phyloP scores from a whole-genome alignment of 2,797 vertebrate genomes.

The Eospalax fontanierii region DNA sequence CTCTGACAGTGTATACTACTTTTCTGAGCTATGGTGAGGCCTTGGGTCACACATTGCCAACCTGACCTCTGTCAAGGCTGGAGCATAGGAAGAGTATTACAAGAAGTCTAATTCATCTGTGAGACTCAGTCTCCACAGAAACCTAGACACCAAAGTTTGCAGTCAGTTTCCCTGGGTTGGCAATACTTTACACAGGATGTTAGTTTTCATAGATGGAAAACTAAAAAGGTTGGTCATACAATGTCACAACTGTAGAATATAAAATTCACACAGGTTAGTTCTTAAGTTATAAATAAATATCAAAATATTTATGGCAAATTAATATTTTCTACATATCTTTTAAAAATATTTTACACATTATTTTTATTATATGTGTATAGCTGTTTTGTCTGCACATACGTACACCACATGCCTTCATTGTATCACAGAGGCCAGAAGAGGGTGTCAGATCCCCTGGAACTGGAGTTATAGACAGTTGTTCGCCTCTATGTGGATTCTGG shows the following conservation, averaged over 20 bases:
- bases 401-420: too few relatives aligned
- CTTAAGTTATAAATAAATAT: constrained; percentile 41
- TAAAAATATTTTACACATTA: too few relatives aligned
- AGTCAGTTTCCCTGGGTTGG: background rate
- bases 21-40: background rate
- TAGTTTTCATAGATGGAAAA: background rate
- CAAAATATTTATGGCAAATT: constrained; percentile 24
- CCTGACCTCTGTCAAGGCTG: background rate
- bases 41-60: background rate
- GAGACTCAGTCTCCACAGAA: background rate
- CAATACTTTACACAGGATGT: background rate
- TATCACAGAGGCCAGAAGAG: too few relatives aligned
- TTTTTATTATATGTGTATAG: too few relatives aligned
- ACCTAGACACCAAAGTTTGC: background rate
- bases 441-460: too few relatives aligned
- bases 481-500: too few relatives aligned
- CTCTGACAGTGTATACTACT: background rate
- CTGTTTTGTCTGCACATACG: too few relatives aligned
- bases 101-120: background rate
- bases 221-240: background rate
- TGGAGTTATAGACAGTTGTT: too few relatives aligned
- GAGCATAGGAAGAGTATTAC: background rate
- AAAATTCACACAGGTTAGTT: background rate
- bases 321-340: constrained; percentile 31
- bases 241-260: background rate